phyloP scores from a whole-genome alignment of 1,140 invertebrate species.

The Camponotus pennsylvanicus region DNA sequence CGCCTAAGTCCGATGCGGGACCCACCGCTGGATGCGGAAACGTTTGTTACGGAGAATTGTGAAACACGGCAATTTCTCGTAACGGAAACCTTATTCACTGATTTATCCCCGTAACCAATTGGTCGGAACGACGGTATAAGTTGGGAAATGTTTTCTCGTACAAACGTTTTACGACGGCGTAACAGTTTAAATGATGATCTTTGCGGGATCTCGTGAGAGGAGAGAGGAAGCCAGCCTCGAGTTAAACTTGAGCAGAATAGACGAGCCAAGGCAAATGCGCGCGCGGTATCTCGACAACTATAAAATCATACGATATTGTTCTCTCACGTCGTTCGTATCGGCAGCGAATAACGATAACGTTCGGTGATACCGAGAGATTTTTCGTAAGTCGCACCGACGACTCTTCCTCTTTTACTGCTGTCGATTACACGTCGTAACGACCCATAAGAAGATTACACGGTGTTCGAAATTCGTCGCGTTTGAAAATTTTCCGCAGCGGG shows the following conservation, averaged over 20 bases:
- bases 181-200: background rate
- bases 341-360: slow-evolving; percentile 25
- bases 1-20: slow-evolving; percentile 28
- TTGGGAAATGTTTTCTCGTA: background rate
- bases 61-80: slow-evolving; percentile 17
- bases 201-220: too few relatives aligned
- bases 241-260: background rate
- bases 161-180: background rate
- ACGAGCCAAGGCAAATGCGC: background rate
- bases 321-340: slow-evolving; percentile 38
- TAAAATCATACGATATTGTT: slow-evolving; percentile 54
- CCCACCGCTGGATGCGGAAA: slow-evolving; percentile 11
- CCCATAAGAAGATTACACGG: slow-evolving; percentile 39
- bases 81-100: slow-evolving; percentile 19
- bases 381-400: background rate
- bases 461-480: slow-evolving; percentile 40
- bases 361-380: slow-evolving; percentile 30
- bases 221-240: background rate
- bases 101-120: slow-evolving; percentile 10
- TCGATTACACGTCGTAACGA: slow-evolving; percentile 44
- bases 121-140: background rate
- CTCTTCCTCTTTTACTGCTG: background rate
- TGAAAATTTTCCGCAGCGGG: slow-evolving; percentile 32
- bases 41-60: slow-evolving; percentile 43
- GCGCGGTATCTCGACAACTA: slow-evolving; percentile 22